These are phyloP conservation scores for Ellobius talpinus DNA, from an alignment of 2,113 vertebrate genomes.

Conservation along the genomic window DNA sequence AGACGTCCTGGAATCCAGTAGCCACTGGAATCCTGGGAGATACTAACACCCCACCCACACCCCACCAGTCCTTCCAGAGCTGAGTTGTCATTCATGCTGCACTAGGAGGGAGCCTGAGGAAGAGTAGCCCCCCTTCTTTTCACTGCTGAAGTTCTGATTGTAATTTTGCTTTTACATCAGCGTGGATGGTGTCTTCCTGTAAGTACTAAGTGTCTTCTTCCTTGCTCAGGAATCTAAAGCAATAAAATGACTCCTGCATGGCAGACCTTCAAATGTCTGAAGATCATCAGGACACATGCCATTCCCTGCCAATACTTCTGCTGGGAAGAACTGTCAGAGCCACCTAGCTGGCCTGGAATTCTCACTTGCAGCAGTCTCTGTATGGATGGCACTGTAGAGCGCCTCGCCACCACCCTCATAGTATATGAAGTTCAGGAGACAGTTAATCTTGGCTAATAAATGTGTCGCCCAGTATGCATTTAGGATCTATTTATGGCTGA, in stretches of 20 bases:
- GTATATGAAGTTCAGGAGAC: neutral
- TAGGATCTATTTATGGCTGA: constrained; percentile 37
- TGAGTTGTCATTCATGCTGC: neutral
- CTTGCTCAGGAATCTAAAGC: neutral
- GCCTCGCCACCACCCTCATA: neutral
- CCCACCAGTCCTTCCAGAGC: neutral
- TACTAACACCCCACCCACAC: neutral
- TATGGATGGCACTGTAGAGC: neutral
- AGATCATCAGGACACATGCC: neutral
- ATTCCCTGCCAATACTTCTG: neutral
- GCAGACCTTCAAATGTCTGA: neutral
- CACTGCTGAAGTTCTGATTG: neutral
- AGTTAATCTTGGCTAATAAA: constrained; percentile 35
- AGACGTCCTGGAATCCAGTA: neutral
- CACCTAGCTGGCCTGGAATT: neutral
- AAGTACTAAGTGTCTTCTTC: neutral
- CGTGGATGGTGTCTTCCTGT: neutral
- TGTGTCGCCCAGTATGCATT: neutral
- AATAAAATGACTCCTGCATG: neutral
- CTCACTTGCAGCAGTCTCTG: too few relatives aligned
- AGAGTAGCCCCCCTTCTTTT: neutral
- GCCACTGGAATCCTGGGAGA: neutral
- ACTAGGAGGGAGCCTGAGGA: neutral
- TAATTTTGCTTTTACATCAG: neutral
- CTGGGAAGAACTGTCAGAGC: neutral